A percentile compares a stretch with the other conserved stretches of the same genome.
Conservation (phyloP, 2,113 vertebrate species). For the Sarotherodon lohbergeri region DNA sequence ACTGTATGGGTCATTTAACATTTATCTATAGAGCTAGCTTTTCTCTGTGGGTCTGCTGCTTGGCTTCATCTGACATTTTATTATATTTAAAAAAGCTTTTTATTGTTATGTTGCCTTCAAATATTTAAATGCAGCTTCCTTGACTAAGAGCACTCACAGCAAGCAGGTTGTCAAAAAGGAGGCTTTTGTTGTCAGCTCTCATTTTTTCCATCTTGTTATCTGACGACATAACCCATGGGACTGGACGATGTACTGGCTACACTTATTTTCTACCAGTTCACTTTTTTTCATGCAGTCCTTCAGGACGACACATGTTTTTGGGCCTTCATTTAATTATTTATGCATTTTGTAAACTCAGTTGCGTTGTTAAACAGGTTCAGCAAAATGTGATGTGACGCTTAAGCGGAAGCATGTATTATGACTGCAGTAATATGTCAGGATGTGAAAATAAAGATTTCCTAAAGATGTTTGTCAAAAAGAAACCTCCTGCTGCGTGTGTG, state of each 20-base stretch:
- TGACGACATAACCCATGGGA: not conserved
- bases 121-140: constrained; percentile 37
- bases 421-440: not conserved
- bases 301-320: not conserved
- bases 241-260: not conserved
- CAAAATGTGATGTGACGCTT: not conserved
- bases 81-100: not conserved
- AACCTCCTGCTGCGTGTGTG: not conserved
- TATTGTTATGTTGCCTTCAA: constrained; percentile 8
- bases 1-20: constrained; percentile 22
- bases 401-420: not conserved
- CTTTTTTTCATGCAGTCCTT: constrained; percentile 8
- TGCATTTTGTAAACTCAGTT: not conserved
- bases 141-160: constrained; percentile 18
- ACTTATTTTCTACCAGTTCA: not conserved
- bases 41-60: not conserved
- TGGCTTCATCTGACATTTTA: not conserved
- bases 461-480: constrained; percentile 10
- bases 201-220: constrained; percentile 12
- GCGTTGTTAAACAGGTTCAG: not conserved
- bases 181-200: constrained; percentile 18
- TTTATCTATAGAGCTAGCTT: constrained; percentile 1
- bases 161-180: constrained; percentile 3
- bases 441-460: constrained; percentile 3
- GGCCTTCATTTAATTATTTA: not conserved